phyloP scores from a whole-genome alignment of 2,888 invertebrate species.

The Drosophila colorata region DNA sequence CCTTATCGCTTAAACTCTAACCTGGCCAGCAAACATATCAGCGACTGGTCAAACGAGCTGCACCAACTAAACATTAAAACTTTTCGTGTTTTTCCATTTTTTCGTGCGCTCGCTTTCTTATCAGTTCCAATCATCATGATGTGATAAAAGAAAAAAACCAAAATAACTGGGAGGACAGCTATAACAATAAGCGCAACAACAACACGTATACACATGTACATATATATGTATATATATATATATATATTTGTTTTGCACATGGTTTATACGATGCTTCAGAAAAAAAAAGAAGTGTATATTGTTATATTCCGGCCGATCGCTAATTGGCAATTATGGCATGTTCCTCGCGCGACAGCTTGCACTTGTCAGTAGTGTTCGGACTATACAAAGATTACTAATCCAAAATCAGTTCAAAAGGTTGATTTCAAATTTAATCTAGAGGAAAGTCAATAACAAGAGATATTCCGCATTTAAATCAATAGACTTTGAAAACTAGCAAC shows the following conservation, averaged over 20 bases:
- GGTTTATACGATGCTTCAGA: conserved; percentile 3
- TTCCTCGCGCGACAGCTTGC: too few relatives aligned
- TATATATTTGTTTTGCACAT: neutral
- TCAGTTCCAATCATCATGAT: conserved; percentile 56
- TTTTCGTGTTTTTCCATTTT: conserved; percentile 43
- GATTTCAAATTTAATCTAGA: neutral
- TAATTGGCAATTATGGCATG: conserved; percentile 21
- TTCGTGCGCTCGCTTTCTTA: conserved; percentile 26
- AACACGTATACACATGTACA: too few relatives aligned
- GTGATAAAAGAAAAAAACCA: conserved; percentile 25
- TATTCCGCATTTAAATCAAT: neutral
- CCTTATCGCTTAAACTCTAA: conserved; percentile 48
- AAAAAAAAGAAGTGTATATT: neutral
- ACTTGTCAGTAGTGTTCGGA: too few relatives aligned
- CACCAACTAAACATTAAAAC: conserved; percentile 17
- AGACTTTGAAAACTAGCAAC: too few relatives aligned
- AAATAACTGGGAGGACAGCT: conserved; percentile 4
- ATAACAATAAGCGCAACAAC: conserved; percentile 6
- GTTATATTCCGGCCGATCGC: conserved; percentile 13
- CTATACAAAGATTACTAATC: neutral
- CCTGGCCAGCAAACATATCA: conserved; percentile 34
- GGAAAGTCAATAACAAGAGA: neutral
- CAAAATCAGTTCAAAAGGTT: neutral
- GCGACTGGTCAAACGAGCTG: conserved; percentile 26
- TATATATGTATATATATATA: neutral